A percentile compares a stretch with the other conserved stretches of the same genome.
These are phyloP conservation scores for Diadromus collaris DNA, from an alignment of 2,888 invertebrate genomes.

Conservation along the genomic window DNA sequence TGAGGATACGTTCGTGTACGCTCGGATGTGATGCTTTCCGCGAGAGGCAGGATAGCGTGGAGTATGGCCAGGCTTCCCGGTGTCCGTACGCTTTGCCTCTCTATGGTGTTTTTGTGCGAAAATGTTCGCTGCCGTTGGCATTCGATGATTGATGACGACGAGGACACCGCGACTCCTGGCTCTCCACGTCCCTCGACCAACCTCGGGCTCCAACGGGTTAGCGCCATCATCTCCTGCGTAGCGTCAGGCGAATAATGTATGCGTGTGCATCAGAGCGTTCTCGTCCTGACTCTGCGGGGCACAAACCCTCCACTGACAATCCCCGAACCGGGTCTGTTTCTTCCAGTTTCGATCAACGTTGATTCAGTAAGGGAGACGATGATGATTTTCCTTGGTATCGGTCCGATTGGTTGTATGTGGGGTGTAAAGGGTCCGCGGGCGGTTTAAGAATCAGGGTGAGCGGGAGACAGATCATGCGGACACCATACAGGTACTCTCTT, in stretches of 20 bases:
- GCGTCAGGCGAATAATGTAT: slow-evolving; percentile 35
- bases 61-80: slow-evolving; percentile 53
- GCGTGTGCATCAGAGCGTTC: slow-evolving; percentile 49
- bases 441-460: background rate
- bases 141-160: slow-evolving; percentile 79
- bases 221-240: slow-evolving; percentile 46
- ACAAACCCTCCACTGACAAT: slow-evolving; percentile 14
- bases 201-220: slow-evolving; percentile 21
- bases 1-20: slow-evolving; percentile 66
- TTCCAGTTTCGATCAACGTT: slow-evolving; percentile 7
- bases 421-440: background rate
- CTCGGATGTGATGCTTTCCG: slow-evolving; percentile 63
- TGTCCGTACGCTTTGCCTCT: slow-evolving; percentile 29
- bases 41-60: slow-evolving; percentile 34
- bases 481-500: background rate
- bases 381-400: slow-evolving; percentile 18
- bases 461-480: background rate
- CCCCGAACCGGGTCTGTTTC: slow-evolving; percentile 12
- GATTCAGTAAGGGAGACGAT: slow-evolving; percentile 17
- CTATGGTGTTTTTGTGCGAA: slow-evolving; percentile 72
- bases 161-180: slow-evolving; percentile 59
- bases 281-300: slow-evolving; percentile 46
- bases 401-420: background rate
- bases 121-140: slow-evolving; percentile 77
- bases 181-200: slow-evolving; percentile 33